phyloP scores from a whole-genome alignment of 30 jellyfish, hydroid and myxozoan species.

The Mastigias papua region DNA sequence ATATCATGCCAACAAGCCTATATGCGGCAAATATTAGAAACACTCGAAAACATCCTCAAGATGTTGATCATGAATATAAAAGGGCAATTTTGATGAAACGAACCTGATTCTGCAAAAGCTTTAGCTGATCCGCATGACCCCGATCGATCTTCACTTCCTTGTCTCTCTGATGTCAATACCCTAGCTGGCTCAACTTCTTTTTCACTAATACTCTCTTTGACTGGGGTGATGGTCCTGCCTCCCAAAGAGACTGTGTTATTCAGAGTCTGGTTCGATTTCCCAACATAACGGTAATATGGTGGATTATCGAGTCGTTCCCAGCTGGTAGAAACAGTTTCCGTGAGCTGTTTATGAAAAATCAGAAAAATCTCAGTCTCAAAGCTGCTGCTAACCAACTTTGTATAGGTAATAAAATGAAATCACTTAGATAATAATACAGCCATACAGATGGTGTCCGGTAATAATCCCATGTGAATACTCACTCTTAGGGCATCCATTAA shows the following conservation, averaged over 20 bases:
- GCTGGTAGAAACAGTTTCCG: conserved; percentile 89
- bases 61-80: too few relatives aligned
- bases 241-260: conserved; percentile 46
- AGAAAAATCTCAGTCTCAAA: neutral
- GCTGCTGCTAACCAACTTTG: too few relatives aligned
- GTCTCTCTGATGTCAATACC: conserved; percentile 56
- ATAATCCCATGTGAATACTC: neutral
- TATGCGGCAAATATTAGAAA: too few relatives aligned
- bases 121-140: conserved; percentile 96
- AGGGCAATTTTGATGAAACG: neutral
- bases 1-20: too few relatives aligned
- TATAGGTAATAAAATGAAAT: too few relatives aligned
- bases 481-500: conserved; percentile 89
- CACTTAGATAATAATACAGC: neutral
- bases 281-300: conserved; percentile 82
- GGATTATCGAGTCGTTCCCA: conserved; percentile 97
- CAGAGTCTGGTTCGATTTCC: conserved; percentile 46
- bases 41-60: too few relatives aligned
- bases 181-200: conserved; percentile 53
- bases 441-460: neutral
- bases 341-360: conserved; percentile 60
- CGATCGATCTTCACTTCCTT: conserved; percentile 67
- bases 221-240: conserved; percentile 62
- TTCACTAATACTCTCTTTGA: conserved; percentile 46
- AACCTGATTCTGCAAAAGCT: conserved; percentile 97